Evolutionary conservation across 2,797 vertebrate genomes (phyloP).

Genomic region (Melanogrammus aeglefinus): DNA sequence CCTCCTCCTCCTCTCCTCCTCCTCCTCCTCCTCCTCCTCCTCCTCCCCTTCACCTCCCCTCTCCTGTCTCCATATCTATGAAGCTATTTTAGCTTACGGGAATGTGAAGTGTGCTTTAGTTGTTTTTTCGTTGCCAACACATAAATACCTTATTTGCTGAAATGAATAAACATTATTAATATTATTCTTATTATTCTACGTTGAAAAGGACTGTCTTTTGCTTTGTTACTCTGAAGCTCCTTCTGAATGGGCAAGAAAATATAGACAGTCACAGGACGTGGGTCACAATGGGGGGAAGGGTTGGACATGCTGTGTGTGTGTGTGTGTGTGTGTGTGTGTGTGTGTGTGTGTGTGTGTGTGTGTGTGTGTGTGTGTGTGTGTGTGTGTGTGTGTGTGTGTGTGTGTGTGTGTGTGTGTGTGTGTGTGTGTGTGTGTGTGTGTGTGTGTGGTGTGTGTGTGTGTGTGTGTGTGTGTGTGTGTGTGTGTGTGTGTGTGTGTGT

Average conservation of each 20-base stretch:
- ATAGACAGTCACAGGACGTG: background rate
- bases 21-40: background rate
- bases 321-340: background rate
- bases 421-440: background rate
- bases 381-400: background rate
- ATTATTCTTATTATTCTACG: conserved; percentile 38
- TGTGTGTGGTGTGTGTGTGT: background rate
- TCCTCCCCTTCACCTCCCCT: background rate
- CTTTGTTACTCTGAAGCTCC: background rate
- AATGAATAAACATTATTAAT: conserved; percentile 56
- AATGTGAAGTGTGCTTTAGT: conserved; percentile 61
- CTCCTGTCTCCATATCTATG: conserved; percentile 34
- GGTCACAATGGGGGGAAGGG: background rate
- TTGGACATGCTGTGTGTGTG: background rate
- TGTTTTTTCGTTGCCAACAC: conserved; percentile 50
- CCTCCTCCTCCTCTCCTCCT: conserved; percentile 10
- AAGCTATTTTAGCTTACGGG: conserved; percentile 57
- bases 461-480: background rate
- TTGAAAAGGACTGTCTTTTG: background rate
- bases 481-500: background rate
- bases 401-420: background rate
- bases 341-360: background rate
- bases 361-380: too few relatives aligned
- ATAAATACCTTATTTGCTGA: conserved; percentile 62
- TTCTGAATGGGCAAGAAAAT: background rate